Evolutionary conservation across 2,888 invertebrate species (phyloP), one percentile per base, ranked within the genome.

Genomic region (Pseudoips prasinana): DNA sequence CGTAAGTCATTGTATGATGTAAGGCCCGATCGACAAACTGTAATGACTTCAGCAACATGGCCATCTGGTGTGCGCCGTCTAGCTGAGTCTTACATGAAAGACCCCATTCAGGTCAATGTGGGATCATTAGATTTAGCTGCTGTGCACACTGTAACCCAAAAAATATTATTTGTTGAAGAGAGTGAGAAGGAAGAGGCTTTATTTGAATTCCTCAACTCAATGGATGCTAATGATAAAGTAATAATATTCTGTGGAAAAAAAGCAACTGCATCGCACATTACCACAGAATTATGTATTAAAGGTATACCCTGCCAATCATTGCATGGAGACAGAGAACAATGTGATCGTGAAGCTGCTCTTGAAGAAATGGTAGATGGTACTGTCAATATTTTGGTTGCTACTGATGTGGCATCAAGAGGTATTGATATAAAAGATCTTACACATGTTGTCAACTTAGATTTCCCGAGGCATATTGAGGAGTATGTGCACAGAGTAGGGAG

Each of bases 21-120:
- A 10, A 91, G 96, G 32, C 96, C 97, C 4, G 96, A 96, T 67
- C 85, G 97, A 32, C 98, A 98, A 73, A 97, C 97, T n/a, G 92
- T 98, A 0, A 97, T 98, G 97, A 98, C 98, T 0, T 95, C 95
- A 68, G 98, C 98, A 7, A 98, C 98, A 0, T 98, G 98, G 98
- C 98, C 98, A 0, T 84, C 91, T 31, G 95, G 94, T 23, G 98
- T 98, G 1, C 91, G 97, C 8, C 90, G 95, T 8, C 85, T 98
- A 23, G 98, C 97, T 0, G 91, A 94, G 46, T 92, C 93, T 1
- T 98, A 98, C 69, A 96, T 97, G 94, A 93, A 91, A 33, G 92
- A 97, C 73, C 98, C 98, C 0, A 91, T 98, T 30, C 96, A 97
- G 80, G 94, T 98, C 0, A 95, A 94, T 73, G 95, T 98, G 10